Evolutionary conservation across 2,888 invertebrate genomes (phyloP), one percentile per base, ranked within the genome.

Genomic region (Andricus quercusramuli): DNA sequence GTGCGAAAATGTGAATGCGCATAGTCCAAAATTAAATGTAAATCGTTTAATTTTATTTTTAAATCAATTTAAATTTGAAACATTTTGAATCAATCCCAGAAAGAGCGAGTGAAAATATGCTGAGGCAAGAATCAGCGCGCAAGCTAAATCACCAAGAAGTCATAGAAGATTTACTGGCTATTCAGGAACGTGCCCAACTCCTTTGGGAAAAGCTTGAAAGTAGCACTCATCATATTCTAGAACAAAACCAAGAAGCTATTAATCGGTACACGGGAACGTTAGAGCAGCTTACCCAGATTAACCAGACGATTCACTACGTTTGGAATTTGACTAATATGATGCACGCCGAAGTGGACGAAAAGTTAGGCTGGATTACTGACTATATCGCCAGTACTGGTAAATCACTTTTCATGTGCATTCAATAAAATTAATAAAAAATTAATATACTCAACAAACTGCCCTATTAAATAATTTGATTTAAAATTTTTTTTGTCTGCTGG

Each of bases 201-300:
- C 94, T 95, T 81, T 94, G 95, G 92, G 90, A 93, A 20, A 94
- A 94, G 90, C 94, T 95, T 70, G 95, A 92, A 82, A 80, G 83
- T 3, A 91, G 91, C 76, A 91, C 92, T 11, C 86, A 91, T 81
- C 89, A 93, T 66, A 92, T 94, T 41, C 85, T 94, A 37, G 86
- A 89, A 41, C 94, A 94, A 86, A 94, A 94, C 81, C 91, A 93
- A 83, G 89, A 93, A 82, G 94, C 94, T 20, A 91, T 93, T 41
- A 84, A 87, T 6, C 94, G 94, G 82, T 94, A 94, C 83, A 91
- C 93, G 81, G 89, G 91, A 64, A 94, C 94, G 0, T 89, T 95
- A 59, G 86, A 92, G 32, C 94, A 94, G 86, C 88, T 94, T 13
- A 89, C 91, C 32, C 93, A 94, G 88, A 94, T 95, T 62, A 95